Evolutionary conservation across 2,888 invertebrate species (phyloP), one percentile per base, ranked within the genome.

Genomic region (Conchocele bisecta): DNA sequence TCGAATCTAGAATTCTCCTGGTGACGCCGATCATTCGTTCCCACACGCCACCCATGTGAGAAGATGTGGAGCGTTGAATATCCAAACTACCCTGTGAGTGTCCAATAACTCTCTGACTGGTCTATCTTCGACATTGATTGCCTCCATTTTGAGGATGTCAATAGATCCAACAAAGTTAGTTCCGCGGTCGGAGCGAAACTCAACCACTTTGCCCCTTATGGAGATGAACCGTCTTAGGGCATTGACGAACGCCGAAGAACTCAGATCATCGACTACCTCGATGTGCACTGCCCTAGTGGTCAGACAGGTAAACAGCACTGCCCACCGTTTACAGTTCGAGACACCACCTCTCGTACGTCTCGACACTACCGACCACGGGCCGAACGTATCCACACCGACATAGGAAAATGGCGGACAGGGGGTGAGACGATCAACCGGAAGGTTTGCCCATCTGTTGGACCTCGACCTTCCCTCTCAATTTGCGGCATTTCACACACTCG

Each of bases 331-430:
- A 31, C 59, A 24, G 29, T 58, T 57, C 26, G 76, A 48, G 13
- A 29, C 39, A 17, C 60, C 60, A 15, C 76, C 68, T 59, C 67
- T 57, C 3, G 70, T 74, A 22, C 46, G 57, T 22, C 74, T 53
- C 6, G 74, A 28, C 2, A 68, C 29, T 11, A 78, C 59, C 3
- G 44, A 37, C 75, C 75, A 78, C n/a, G 75, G 75, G 2, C 75
- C 75, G 61, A 78, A 78, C 5, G 42, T 56, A 39, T 78, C 78
- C 13, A 72, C 37, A 2, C 75, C 78, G 20, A 78, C 65, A 29
- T 58, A 50, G 1, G 68, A 53, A 48, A 75, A 75, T 35, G 72
- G 69, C 9, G 75, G 75, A n/a, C 42, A 29, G 1, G 60, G 74
- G 13, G 33, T 31, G 24, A 78, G 24, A 22, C 78, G 24, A 31